Evolutionary conservation across 2,113 vertebrate genomes (phyloP), one percentile per base, ranked within the genome.

Genomic region (Myxocyprinus asiaticus): DNA sequence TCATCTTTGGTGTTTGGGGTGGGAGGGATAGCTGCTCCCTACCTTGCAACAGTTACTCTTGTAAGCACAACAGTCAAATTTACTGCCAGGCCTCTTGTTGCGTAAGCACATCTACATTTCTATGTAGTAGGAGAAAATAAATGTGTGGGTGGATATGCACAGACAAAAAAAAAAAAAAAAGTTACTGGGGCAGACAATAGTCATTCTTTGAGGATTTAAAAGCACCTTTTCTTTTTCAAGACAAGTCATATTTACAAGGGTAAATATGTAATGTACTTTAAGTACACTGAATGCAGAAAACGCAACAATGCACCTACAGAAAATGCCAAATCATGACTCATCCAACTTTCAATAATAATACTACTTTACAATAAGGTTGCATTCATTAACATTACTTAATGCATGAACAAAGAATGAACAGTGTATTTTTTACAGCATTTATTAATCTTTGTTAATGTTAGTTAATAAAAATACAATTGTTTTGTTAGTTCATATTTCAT

Each of bases 31-130:
- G 22, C 22, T 33, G 22, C 22, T 33, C 22, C 22, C 22, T 33
- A 33, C 22, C 22, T 33, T 33, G 22, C 22, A 33, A 33, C 22
- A 33, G 22, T 33, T 53, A 62, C 74, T 66, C 33, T 65, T 76
- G 51, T 65, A 44, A 76, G 73, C 17, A 44, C 62, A 76, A 76
- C 22, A 48, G 62, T 44, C 61, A 66, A 48, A 67, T 64, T 43
- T 74, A 72, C 48, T 10, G 68, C 53, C 43, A 43, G 67, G 8
- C 8, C 45, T 53, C 22, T 78, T 63, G 62, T 79, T 53, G 14
- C 68, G 6, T 22, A 64, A 55, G 59, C 9, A 14, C 50, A 72
- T 63, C 15, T 72, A n/a, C 48, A 79, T 44, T 64, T 12, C 10
- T 64, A 42, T 62, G 69, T 56, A 42, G 17, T 44, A 58, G 56